Percentiles rank a stretch among this genome's conserved stretches.
Evolutionary conservation across 23 tunicate species (phyloP).

Genomic region (Corella eumyota): DNA sequence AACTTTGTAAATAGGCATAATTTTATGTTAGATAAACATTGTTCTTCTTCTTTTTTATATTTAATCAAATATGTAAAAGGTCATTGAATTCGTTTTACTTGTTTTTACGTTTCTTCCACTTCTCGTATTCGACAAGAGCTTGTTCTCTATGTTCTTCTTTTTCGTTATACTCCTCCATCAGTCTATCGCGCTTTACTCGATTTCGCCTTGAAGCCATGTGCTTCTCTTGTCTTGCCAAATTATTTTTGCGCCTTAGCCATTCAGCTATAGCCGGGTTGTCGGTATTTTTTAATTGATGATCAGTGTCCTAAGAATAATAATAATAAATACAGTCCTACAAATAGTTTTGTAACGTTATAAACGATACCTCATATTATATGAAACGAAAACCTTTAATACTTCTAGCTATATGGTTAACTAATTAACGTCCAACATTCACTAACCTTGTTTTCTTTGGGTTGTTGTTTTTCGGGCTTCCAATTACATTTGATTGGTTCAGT

Average conservation of each 20-base stretch:
- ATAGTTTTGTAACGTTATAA: too few species aligned
- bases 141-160: slow-evolving; percentile 45
- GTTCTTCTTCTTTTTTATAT: too few species aligned
- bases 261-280: slow-evolving; percentile 61
- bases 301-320: slow-evolving; percentile 53
- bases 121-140: slow-evolving; percentile 63
- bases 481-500: slow-evolving; percentile 67
- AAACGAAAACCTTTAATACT: too few species aligned
- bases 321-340: neutral
- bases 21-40: too few species aligned
- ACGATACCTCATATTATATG: too few species aligned
- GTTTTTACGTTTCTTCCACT: slow-evolving; percentile 74
- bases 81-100: slow-evolving; percentile 25
- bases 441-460: too few species aligned
- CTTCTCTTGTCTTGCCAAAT: slow-evolving; percentile 22
- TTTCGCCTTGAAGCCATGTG: slow-evolving; percentile 21
- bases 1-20: too few species aligned
- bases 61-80: too few species aligned
- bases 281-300: slow-evolving; percentile 72
- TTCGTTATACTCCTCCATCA: slow-evolving; percentile 79
- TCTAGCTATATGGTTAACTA: neutral
- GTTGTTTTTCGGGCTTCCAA: slow-evolving; percentile 31
- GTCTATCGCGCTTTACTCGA: slow-evolving; percentile 37
- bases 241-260: slow-evolving; percentile 63
- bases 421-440: neutral